Base-by-base conservation (phyloP, 2,888 invertebrate species). In the Calliphora vomitoria region DNA sequence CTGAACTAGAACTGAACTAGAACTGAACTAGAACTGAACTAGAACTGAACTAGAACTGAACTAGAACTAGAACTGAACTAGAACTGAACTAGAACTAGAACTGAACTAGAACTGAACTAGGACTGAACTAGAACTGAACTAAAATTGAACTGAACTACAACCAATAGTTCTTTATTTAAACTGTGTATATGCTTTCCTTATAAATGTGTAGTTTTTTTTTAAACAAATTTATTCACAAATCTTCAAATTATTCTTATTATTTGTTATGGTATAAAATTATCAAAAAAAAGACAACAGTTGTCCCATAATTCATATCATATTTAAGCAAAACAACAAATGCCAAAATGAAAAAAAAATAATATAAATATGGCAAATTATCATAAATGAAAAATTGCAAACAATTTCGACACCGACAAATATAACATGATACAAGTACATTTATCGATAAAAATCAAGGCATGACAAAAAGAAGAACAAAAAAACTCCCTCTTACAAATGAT, bases 361-460 rank as follows among this genome's bases (percentile, higher is more conserved):
- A 78, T 81, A 82, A 87, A 87, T 78, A 79, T 85, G 87, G 85
- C 85, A 87, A 87, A 87, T 87, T 85, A 85, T 85, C 87, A 85
- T 87, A 85, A 87, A 87, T 87, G 87, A 87, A 85, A 87, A 85
- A 87, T 87, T 85, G 87, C 75, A 25, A 75, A 85, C 58, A 85
- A 87, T 82, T 85, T 85, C 66, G 79, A 79, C 85, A 85, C 82
- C 85, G 62, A 85, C 85, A 82, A 87, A 69, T 64, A 75, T 38
- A 78, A 82, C 75, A 85, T 44, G 74, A 64, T 62, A 20, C 72
- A 38, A 81, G 64, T 62, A 25, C 60, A 71, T 71, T 50, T 81
- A 64, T 79, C 85, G 87, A 87, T 87, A 87, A 85, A 87, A 87
- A 82, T 82, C 87, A 78, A 79, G 58, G 80, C 83, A 74, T 79